Conservation (phyloP, 2,888 invertebrate species). For the Lumbricus terrestris region DNA sequence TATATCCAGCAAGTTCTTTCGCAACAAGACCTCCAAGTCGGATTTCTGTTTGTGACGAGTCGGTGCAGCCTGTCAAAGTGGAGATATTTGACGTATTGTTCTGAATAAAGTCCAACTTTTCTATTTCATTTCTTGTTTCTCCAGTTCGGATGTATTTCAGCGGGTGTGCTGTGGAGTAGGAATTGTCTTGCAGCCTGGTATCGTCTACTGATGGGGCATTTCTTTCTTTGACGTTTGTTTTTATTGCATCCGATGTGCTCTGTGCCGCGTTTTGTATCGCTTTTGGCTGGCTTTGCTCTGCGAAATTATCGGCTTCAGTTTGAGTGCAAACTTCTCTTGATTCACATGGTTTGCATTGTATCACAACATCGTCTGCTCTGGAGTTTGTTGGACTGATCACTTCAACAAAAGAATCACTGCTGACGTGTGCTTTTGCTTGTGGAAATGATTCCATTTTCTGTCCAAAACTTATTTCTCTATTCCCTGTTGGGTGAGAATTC, state of each 20-base stretch:
- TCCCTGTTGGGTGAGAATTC: neutral
- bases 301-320: neutral
- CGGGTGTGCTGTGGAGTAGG: neutral
- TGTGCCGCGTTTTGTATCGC: neutral
- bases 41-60: neutral
- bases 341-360: neutral
- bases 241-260: neutral
- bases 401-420: neutral
- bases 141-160: neutral
- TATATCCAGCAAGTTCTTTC: constrained; percentile 4
- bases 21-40: neutral
- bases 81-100: neutral
- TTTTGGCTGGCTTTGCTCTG: neutral
- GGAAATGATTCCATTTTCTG: neutral
- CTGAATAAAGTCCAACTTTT: neutral
- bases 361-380: neutral
- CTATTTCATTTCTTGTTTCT: neutral
- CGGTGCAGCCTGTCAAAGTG: too few species aligned
- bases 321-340: neutral
- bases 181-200: neutral
- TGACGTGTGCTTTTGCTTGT: neutral
- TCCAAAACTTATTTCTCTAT: neutral
- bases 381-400: neutral
- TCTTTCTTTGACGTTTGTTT: neutral
- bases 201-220: neutral